phyloP scores from a whole-genome alignment of 2,888 invertebrate genomes.

The Copidosoma aretas region DNA sequence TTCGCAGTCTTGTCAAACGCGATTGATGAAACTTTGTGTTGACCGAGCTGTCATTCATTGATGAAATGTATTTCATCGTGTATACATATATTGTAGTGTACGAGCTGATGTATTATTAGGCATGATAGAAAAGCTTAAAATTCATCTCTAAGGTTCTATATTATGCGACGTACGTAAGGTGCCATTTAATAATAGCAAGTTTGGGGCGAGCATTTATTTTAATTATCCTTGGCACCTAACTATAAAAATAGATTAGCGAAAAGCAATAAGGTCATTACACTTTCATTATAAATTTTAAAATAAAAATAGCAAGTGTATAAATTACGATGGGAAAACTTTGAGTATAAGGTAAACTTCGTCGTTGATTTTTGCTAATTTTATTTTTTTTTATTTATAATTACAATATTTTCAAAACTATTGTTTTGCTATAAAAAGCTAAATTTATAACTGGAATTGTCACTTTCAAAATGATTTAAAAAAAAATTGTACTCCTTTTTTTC shows the following conservation, averaged over 20 bases:
- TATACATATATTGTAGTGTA: background rate
- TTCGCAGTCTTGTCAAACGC: slow-evolving; percentile 3
- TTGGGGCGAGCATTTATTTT: slow-evolving; percentile 22
- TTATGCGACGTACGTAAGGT: slow-evolving; percentile 8
- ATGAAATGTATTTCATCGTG: slow-evolving; percentile 4
- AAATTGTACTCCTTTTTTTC: no score
- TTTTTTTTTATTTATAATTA: no score
- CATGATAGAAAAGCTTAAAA: slow-evolving; percentile 31
- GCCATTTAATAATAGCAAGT: slow-evolving; percentile 32
- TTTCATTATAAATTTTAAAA: background rate
- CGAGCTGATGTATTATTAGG: slow-evolving; percentile 30
- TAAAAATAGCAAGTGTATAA: no score
- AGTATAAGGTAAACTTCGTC: no score
- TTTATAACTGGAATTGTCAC: no score
- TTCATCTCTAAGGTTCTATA: slow-evolving; percentile 17
- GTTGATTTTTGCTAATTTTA: no score
- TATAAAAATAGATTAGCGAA: slow-evolving; percentile 11
- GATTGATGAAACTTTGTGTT: slow-evolving; percentile 12
- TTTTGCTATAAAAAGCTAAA: no score
- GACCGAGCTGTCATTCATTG: slow-evolving; percentile 6
- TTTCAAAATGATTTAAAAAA: no score
- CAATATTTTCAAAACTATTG: no score
- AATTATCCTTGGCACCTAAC: slow-evolving; percentile 17
- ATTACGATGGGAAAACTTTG: no score
- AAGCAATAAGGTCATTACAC: slow-evolving; percentile 10